Conservation (phyloP, 1,140 invertebrate species). For the Drosophila mauritiana region DNA sequence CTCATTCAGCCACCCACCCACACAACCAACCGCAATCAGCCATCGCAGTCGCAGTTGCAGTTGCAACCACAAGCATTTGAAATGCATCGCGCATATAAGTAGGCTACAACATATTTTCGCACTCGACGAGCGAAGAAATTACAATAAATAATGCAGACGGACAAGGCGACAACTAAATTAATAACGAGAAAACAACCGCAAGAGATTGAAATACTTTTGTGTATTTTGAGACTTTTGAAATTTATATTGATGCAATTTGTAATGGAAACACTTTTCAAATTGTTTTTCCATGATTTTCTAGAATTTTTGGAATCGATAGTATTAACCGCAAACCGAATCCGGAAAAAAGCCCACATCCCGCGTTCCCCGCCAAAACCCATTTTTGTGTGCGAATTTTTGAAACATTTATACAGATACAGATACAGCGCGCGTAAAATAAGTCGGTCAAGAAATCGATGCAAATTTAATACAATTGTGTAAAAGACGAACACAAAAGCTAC, state of each 20-base stretch:
- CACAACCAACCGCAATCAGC: slow-evolving; percentile 16
- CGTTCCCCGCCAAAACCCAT: slow-evolving; percentile 20
- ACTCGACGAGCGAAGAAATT: slow-evolving; percentile 29
- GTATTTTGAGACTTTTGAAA: slow-evolving; percentile 52
- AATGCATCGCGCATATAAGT: slow-evolving; percentile 49
- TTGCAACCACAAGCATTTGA: slow-evolving; percentile 38
- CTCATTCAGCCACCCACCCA: neutral
- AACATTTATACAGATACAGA: slow-evolving; percentile 71
- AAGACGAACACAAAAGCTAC: neutral
- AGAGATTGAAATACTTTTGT: slow-evolving; percentile 44
- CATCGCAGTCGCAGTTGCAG: slow-evolving; percentile 8
- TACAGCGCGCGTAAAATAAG: slow-evolving; percentile 34
- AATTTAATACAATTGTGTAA: slow-evolving; percentile 51
- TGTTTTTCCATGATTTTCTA: slow-evolving; percentile 58
- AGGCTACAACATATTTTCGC: slow-evolving; percentile 48
- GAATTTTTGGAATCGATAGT: slow-evolving; percentile 58
- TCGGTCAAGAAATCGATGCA: slow-evolving; percentile 33
- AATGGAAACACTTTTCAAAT: slow-evolving; percentile 53
- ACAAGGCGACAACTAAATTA: slow-evolving; percentile 3
- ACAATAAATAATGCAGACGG: slow-evolving; percentile 23
- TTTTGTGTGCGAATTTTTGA: slow-evolving; percentile 71
- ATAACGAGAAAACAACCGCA: slow-evolving; percentile 16
- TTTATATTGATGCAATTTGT: slow-evolving; percentile 54
- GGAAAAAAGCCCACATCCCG: neutral
- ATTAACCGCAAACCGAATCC: slow-evolving; percentile 23